A percentile compares a stretch with the other conserved stretches of the same genome.
phyloP scores from a whole-genome alignment of 2,888 invertebrate genomes.

The Scotopteryx bipunctaria region DNA sequence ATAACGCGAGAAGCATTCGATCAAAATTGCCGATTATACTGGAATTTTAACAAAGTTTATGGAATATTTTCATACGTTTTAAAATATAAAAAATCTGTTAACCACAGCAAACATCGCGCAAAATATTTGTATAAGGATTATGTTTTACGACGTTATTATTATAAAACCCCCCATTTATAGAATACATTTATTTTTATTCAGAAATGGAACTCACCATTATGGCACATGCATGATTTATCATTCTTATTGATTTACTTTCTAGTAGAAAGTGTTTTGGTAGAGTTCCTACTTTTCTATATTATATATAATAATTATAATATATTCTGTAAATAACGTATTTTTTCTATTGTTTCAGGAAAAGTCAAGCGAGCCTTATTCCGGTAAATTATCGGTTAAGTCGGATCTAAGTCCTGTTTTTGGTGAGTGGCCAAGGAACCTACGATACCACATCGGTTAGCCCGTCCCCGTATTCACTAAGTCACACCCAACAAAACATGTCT shows the following conservation, averaged over 20 bases:
- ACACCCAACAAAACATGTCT: no score
- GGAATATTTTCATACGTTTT: neutral
- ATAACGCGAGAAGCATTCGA: conserved; percentile 1
- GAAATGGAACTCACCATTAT: no score
- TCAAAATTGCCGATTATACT: conserved; percentile 6
- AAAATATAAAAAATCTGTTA: neutral
- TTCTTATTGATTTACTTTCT: no score
- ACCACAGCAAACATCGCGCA: no score
- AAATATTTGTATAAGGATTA: no score
- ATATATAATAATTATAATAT: neutral
- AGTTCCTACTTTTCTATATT: no score
- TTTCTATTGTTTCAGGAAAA: conserved; percentile 89
- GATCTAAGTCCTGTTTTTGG: conserved; percentile 95
- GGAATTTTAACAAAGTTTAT: no score
- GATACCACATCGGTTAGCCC: conserved; percentile 10
- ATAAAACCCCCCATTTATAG: no score
- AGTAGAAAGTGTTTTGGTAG: no score
- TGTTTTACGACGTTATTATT: no score
- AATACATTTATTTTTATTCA: no score
- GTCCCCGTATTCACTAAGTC: neutral
- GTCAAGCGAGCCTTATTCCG: conserved; percentile 88
- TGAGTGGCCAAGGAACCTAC: conserved; percentile 77
- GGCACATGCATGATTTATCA: no score
- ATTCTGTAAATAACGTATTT: conserved; percentile 25
- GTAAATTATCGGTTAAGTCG: conserved; percentile 91